Conservation (phyloP, 23 tunicate genomes). For the Styela plicata region DNA sequence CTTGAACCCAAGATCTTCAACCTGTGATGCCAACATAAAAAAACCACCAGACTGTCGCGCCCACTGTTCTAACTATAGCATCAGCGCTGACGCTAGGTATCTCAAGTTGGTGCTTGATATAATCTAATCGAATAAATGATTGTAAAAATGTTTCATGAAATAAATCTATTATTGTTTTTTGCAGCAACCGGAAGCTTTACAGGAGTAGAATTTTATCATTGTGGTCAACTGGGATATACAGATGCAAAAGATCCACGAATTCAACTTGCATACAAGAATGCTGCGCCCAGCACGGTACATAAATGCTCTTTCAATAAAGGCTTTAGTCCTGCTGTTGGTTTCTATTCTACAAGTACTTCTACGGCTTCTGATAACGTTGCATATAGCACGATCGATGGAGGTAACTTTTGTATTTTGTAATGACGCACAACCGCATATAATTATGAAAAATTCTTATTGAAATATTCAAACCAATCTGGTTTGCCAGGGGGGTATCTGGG, state of each 20-base stretch:
- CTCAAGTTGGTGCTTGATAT: no score
- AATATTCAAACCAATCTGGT: no score
- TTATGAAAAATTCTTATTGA: no score
- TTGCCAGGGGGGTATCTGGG: no score
- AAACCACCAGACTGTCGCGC: no score
- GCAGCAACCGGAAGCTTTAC: constrained; percentile 24
- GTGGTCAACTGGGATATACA: constrained; percentile 34
- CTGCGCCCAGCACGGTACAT: constrained; percentile 16
- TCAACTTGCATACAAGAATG: constrained; percentile 27
- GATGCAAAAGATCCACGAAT: constrained; percentile 32
- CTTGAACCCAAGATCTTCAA: no score
- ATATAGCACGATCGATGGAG: constrained; percentile 65
- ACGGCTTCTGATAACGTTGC: constrained; percentile 43
- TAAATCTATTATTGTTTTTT: neutral
- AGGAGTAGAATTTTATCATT: constrained; percentile 7
- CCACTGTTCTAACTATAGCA: no score
- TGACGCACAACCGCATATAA: no score
- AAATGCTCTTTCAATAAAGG: constrained; percentile 74
- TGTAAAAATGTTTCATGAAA: no score
- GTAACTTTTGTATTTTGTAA: constrained; percentile 24
- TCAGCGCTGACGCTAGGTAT: no score
- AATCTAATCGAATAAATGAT: no score
- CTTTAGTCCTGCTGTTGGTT: constrained; percentile 56
- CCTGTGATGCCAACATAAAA: no score
- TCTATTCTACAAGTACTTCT: constrained; percentile 38